Percentiles rank a stretch among this genome's conserved stretches.
Conservation (phyloP, 2,797 vertebrate genomes). For the Thamnophis elegans region DNA sequence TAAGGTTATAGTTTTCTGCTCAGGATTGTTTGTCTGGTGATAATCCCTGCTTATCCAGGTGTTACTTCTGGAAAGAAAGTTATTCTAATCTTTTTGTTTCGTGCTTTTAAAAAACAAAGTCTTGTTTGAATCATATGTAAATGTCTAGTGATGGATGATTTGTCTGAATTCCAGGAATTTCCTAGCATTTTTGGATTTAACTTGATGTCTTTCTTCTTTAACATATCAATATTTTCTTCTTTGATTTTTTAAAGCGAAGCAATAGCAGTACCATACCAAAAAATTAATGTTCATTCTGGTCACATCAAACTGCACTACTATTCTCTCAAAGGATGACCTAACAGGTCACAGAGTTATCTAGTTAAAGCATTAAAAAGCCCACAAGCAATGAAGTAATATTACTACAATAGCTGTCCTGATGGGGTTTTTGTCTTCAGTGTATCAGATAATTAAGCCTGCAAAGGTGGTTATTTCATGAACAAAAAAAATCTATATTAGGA, state of each 20-base stretch:
- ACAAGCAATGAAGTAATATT: too few relatives aligned
- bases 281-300: background rate
- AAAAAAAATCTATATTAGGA: background rate
- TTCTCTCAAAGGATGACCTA: too few relatives aligned
- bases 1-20: background rate
- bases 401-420: too few relatives aligned
- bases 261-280: background rate
- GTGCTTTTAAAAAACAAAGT: background rate
- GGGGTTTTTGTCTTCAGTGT: too few relatives aligned
- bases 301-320: background rate
- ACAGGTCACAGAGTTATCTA: too few relatives aligned
- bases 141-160: background rate
- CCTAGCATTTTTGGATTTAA: too few relatives aligned
- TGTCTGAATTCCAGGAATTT: too few relatives aligned
- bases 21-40: background rate
- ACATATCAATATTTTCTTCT: too few relatives aligned
- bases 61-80: background rate
- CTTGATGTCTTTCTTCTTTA: too few relatives aligned
- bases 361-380: too few relatives aligned
- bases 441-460: background rate
- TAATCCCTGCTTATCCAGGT: background rate
- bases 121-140: background rate
- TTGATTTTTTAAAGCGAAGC: too few relatives aligned
- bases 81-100: background rate
- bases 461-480: background rate